These are phyloP conservation scores for Incurvaria masculella DNA, from an alignment of 2,888 invertebrate species.

Conservation along the genomic window DNA sequence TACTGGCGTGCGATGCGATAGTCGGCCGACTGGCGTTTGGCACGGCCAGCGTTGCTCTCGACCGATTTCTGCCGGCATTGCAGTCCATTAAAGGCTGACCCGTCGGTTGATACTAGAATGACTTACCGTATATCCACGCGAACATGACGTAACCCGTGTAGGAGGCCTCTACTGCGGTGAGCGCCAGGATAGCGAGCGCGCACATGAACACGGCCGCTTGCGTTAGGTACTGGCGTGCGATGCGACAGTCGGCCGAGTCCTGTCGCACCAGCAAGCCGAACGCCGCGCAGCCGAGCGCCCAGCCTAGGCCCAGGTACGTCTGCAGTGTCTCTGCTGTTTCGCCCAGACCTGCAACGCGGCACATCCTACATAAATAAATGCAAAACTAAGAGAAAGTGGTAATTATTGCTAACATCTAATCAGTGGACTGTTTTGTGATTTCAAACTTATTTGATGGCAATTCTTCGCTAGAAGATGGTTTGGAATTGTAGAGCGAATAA, in stretches of 20 bases:
- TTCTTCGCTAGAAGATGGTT: too few relatives aligned
- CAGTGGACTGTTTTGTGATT: too few relatives aligned
- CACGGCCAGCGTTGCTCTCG: constrained; percentile 55
- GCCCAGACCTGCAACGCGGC: constrained; percentile 37
- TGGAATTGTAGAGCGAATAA: too few relatives aligned
- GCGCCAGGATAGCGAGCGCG: constrained; percentile 71
- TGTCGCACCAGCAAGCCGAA: constrained; percentile 82
- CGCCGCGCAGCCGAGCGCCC: constrained; percentile 77
- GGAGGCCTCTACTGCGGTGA: constrained; percentile 73
- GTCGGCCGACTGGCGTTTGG: too few relatives aligned
- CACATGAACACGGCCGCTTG: constrained; percentile 79
- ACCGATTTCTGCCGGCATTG: too few relatives aligned
- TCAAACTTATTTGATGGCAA: too few relatives aligned
- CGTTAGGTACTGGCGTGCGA: constrained; percentile 81
- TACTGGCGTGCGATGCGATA: constrained; percentile 85
- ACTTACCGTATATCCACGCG: constrained; percentile 73
- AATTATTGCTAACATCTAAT: too few relatives aligned
- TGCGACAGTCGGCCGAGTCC: constrained; percentile 79
- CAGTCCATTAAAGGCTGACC: too few relatives aligned
- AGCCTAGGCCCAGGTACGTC: constrained; percentile 76
- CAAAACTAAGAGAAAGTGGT: too few relatives aligned
- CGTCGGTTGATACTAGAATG: not conserved
- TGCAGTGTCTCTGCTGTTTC: constrained; percentile 64
- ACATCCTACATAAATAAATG: too few relatives aligned
- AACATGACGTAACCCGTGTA: constrained; percentile 77